Evolutionary conservation across 1,140 invertebrate genomes (phyloP).

Genomic region (Coptotermes formosanus): DNA sequence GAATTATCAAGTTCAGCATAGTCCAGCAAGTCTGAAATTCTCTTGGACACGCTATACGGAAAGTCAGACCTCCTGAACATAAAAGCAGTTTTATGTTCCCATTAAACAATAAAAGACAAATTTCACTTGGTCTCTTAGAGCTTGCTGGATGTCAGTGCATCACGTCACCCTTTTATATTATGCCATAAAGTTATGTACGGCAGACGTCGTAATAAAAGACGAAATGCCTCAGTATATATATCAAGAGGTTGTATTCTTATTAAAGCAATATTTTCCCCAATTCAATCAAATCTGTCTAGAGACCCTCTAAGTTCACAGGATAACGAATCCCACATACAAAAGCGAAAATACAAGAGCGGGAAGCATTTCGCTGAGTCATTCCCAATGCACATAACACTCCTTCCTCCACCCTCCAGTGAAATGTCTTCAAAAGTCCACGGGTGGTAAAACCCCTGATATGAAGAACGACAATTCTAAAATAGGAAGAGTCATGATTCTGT

Average conservation of each 20-base stretch:
- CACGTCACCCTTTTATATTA: background rate
- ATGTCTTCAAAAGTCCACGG: background rate
- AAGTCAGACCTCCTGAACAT: background rate
- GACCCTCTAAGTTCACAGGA: background rate
- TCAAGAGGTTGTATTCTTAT: background rate
- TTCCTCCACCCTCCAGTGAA: background rate
- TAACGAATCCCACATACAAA: background rate
- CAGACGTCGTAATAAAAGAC: too few relatives aligned
- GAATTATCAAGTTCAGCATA: too few relatives aligned
- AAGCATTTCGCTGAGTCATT: background rate
- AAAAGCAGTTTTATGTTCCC: background rate
- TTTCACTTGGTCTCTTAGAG: background rate
- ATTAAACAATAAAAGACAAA: background rate
- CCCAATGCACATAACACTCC: background rate
- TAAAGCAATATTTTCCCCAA: background rate
- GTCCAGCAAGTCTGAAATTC: background rate
- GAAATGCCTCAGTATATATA: too few relatives aligned
- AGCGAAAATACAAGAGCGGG: background rate
- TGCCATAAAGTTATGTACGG: background rate
- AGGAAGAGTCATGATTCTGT: background rate
- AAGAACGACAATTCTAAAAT: background rate
- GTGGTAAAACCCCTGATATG: background rate
- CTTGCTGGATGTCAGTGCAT: background rate
- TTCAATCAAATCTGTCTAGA: conserved; percentile 13
- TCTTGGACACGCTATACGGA: background rate